Evolutionary conservation across 1,140 invertebrate genomes (phyloP).

Genomic region (Tenebrio molitor): DNA sequence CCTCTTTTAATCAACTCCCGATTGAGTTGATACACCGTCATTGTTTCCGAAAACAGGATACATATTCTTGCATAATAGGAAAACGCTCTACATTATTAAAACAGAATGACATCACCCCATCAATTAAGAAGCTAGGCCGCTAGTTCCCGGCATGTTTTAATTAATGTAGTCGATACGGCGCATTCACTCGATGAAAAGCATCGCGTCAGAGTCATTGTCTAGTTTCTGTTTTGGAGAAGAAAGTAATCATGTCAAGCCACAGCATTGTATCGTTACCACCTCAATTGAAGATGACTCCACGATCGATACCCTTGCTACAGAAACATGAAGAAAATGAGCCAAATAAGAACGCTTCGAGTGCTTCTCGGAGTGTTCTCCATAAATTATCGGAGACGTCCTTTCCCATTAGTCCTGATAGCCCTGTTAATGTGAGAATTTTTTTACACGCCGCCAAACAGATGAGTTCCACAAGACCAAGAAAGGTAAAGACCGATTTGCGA

Average conservation of each 20-base stretch:
- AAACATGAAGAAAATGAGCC: constrained; percentile 11
- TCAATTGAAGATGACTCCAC: constrained; percentile 56
- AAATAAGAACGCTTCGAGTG: not conserved
- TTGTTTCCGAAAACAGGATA: not conserved
- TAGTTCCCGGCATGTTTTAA: constrained; percentile 47
- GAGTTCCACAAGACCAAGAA: constrained; percentile 56
- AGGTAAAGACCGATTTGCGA: constrained; percentile 51
- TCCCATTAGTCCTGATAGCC: constrained; percentile 54
- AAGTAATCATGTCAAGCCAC: constrained; percentile 58
- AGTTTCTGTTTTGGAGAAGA: not conserved
- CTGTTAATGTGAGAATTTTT: constrained; percentile 62
- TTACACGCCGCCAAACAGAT: constrained; percentile 58
- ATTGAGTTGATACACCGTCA: not conserved
- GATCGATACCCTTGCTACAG: constrained; percentile 51
- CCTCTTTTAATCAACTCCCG: not conserved
- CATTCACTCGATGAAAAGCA: not conserved
- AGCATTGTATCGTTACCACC: constrained; percentile 60
- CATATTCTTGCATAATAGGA: constrained; percentile 20
- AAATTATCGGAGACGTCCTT: constrained; percentile 50
- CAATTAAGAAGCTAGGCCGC: constrained; percentile 53
- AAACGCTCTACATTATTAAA: constrained; percentile 20
- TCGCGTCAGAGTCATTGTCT: not conserved
- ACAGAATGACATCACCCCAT: constrained; percentile 53
- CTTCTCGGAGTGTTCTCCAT: not conserved
- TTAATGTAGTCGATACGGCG: constrained; percentile 52